Base-by-base conservation (phyloP, 2,113 vertebrate species). In the Archilochus colubris region DNA sequence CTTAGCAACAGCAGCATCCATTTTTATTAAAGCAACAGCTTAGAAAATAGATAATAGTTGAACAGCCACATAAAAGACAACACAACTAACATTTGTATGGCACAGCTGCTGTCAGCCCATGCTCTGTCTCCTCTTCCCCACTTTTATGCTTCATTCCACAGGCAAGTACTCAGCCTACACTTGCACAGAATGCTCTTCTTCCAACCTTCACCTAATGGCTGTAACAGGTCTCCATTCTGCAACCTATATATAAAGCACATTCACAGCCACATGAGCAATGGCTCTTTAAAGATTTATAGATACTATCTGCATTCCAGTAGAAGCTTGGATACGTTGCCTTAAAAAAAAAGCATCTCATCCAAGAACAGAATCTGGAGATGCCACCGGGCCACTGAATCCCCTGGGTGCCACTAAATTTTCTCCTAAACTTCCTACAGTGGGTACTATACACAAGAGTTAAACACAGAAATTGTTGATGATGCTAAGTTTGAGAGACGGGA, bases 211-310 rank as follows among this genome's bases (percentile, higher is more conserved):
- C 14, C 7, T 3, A 31, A 14, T 0, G 8, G 40, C 61, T 61
- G 7, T 27, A 73, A 57, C 17, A 64, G 7, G 36, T 30, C 20
- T 67, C 48, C 31, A 10, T 2, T 27, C 16, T 1, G 21, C 25
- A 72, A 30, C 28, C 14, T 18, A 51, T 1, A 46, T 0, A 62
- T 69, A 66, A 54, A 9, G 8, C 38, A 69, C 14, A 10, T 6
- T 21, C 1, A 0, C 48, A 53, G 16, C 43, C 48, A 14, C 20
- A 20, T 0, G 4, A 70, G 23, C 2, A 1, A 36, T 4, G 2
- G 38, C 33, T 61, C 50, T 66, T 66, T 14, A 51, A 64, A 43
- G 18, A 14, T 14, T 19, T 4, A 70, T 0, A 40, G 25, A 14
- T 43, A 43, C 57, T 53, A 61, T 10, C 25, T 51, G 24, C 74